Percentiles rank a stretch among this genome's conserved stretches.
phyloP scores from a whole-genome alignment of 2,113 vertebrate species.

The Malurus cyaneus region DNA sequence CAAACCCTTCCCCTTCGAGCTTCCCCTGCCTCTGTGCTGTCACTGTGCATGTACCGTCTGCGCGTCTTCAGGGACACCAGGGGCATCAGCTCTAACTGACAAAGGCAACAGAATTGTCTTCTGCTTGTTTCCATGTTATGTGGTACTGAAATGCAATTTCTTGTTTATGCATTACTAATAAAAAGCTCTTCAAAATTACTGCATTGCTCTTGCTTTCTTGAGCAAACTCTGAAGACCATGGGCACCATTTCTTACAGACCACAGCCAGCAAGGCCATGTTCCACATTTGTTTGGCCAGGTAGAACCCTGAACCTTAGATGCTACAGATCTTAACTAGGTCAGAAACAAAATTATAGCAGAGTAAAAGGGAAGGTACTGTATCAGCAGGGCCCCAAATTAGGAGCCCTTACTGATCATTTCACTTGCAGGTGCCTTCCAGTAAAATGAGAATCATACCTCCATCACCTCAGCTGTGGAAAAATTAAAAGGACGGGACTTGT shows the following conservation, averaged over 20 bases:
- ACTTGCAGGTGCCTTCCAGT: background rate
- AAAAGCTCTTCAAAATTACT: background rate
- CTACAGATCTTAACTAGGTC: background rate
- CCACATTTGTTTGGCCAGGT: background rate
- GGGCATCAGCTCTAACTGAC: background rate
- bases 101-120: background rate
- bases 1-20: background rate
- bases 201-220: background rate
- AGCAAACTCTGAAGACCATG: fast-evolving
- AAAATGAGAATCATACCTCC: background rate
- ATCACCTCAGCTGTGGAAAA: background rate
- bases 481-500: background rate
- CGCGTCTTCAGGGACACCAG: background rate
- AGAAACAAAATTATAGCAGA: background rate
- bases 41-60: background rate
- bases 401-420: background rate
- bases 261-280: background rate
- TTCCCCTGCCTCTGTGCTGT: background rate
- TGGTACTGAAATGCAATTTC: slow-evolving; percentile 8
- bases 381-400: background rate
- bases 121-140: background rate
- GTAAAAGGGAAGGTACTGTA: background rate
- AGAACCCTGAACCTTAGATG: background rate
- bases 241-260: background rate
- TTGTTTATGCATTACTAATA: slow-evolving; percentile 38